Evolutionary conservation across 2,797 vertebrate species (phyloP).

Genomic region (Hylomyscus alleni): DNA sequence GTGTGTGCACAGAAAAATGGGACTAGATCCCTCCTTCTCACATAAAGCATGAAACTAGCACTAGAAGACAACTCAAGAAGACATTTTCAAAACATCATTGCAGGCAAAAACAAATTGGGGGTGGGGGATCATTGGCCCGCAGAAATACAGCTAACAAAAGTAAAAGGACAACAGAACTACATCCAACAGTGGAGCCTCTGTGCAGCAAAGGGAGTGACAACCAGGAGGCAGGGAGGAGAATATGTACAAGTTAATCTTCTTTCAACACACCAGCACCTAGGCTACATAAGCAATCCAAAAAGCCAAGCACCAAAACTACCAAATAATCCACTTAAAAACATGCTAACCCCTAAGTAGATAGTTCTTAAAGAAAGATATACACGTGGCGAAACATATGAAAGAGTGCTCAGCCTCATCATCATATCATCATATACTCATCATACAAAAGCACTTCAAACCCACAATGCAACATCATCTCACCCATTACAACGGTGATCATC

Average conservation of each 20-base stretch:
- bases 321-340: neutral
- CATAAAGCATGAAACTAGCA: neutral
- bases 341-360: neutral
- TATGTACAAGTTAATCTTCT: neutral
- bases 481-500: neutral
- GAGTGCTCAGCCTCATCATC: neutral
- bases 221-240: neutral
- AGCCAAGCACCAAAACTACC: neutral
- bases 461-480: neutral
- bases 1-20: neutral
- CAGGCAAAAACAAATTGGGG: neutral
- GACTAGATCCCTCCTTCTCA: neutral
- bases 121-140: too few species aligned
- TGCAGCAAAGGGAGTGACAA: neutral
- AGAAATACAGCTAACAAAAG: neutral
- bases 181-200: neutral
- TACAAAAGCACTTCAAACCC: neutral
- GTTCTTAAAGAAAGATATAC: neutral
- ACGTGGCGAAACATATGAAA: neutral
- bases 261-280: too few species aligned
- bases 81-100: neutral
- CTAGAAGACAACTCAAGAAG: neutral
- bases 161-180: neutral
- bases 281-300: neutral
- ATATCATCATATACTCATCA: neutral